A percentile compares a stretch with the other conserved stretches of the same genome.
These are phyloP conservation scores for Nesidiocoris tenuis DNA, from an alignment of 2,888 invertebrate species.

Conservation along the genomic window DNA sequence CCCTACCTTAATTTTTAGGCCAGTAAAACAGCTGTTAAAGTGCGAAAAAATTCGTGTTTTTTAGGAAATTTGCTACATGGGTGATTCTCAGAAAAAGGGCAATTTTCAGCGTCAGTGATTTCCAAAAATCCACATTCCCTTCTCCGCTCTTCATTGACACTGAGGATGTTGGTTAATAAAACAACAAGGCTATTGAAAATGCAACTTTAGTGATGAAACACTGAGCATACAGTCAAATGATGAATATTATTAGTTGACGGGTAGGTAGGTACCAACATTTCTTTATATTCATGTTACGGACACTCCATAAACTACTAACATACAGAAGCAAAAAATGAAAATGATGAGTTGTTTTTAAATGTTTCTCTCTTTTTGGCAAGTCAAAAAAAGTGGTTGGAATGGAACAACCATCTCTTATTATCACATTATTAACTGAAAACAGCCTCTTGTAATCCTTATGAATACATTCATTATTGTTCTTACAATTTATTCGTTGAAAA, in stretches of 20 bases:
- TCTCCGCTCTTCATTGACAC: too few relatives aligned
- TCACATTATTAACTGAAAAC: constrained; percentile 49
- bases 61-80: too few relatives aligned
- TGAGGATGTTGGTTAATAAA: too few relatives aligned
- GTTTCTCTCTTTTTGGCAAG: constrained; percentile 23
- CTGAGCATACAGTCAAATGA: constrained; percentile 53
- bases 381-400: constrained; percentile 45
- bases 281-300: constrained; percentile 52
- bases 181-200: constrained; percentile 30
- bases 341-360: constrained; percentile 37
- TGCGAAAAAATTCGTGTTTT: too few relatives aligned
- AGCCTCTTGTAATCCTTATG: constrained; percentile 46
- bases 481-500: constrained; percentile 36
- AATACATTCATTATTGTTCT: constrained; percentile 45
- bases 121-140: too few relatives aligned
- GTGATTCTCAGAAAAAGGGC: too few relatives aligned
- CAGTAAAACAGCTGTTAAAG: too few relatives aligned
- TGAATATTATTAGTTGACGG: constrained; percentile 50
- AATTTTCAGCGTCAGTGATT: too few relatives aligned
- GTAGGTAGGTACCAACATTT: constrained; percentile 50
- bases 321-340: constrained; percentile 51
- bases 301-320: constrained; percentile 52
- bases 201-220: constrained; percentile 53
- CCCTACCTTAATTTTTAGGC: too few relatives aligned
- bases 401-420: constrained; percentile 45